Evolutionary conservation across 2,888 invertebrate genomes (phyloP).

Genomic region (Uropetala carovei): DNA sequence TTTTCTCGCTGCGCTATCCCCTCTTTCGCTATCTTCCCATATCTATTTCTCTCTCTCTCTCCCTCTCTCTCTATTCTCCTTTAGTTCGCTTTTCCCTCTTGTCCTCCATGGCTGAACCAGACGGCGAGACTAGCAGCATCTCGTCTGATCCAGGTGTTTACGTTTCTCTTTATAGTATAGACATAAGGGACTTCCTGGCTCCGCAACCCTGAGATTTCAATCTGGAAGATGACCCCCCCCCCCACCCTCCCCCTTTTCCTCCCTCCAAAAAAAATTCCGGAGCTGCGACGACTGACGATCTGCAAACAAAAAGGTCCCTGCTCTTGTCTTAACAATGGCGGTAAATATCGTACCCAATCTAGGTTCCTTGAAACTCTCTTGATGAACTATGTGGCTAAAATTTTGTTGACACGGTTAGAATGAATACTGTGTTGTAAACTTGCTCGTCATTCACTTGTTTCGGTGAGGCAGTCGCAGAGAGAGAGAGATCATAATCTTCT

Average conservation of each 20-base stretch:
- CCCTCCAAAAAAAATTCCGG: background rate
- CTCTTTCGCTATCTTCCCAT: too few relatives aligned
- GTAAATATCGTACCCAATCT: too few relatives aligned
- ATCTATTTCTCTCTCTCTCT: constrained; percentile 25
- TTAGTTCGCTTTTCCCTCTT: too few relatives aligned
- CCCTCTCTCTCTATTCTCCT: background rate
- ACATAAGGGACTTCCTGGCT: background rate
- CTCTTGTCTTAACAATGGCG: background rate
- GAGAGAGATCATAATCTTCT: too few relatives aligned
- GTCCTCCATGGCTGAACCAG: too few relatives aligned
- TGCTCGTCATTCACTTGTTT: too few relatives aligned
- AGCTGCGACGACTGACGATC: background rate
- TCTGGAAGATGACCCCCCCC: constrained; percentile 22
- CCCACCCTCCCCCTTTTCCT: background rate
- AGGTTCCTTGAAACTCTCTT: too few relatives aligned
- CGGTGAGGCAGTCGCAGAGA: too few relatives aligned
- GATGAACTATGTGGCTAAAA: too few relatives aligned
- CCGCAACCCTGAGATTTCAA: constrained; percentile 25
- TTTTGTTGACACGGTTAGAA: too few relatives aligned
- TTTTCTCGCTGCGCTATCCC: background rate
- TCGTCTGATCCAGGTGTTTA: constrained; percentile 33
- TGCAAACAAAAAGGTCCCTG: background rate
- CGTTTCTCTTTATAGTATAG: constrained; percentile 33
- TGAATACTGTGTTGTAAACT: too few relatives aligned
- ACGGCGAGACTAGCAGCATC: background rate